Evolutionary conservation across 2,888 invertebrate genomes (phyloP).

Genomic region (Ochropleura plecta): DNA sequence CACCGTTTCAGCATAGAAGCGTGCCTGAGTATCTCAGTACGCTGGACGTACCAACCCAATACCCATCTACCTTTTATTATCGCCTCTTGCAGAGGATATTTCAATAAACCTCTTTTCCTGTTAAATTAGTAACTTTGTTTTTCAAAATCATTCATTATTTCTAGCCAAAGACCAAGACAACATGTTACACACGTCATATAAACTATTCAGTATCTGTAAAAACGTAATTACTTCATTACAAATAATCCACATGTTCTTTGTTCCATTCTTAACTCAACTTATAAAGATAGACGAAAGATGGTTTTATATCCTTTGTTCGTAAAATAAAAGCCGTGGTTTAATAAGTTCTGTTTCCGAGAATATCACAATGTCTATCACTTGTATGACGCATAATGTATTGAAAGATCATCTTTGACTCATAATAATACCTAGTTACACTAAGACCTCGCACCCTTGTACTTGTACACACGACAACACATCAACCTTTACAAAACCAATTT

Average conservation of each 20-base stretch:
- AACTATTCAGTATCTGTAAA: not conserved
- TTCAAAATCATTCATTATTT: not conserved
- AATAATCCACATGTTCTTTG: constrained; percentile 47
- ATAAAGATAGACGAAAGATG: constrained; percentile 12
- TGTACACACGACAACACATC: no score
- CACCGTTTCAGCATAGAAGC: no score
- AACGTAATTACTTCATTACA: not conserved
- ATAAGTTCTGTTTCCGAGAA: constrained; percentile 19
- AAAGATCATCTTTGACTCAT: constrained; percentile 1
- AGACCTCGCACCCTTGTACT: no score
- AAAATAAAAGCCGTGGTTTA: not conserved
- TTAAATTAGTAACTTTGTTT: not conserved
- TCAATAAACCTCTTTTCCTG: not conserved
- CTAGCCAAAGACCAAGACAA: not conserved
- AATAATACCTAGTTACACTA: no score
- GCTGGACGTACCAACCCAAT: no score
- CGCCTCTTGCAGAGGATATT: not conserved
- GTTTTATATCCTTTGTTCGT: constrained; percentile 22
- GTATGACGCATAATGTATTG: not conserved
- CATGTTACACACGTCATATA: not conserved
- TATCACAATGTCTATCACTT: not conserved
- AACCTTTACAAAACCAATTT: no score
- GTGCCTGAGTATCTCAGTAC: no score
- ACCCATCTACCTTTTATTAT: not conserved
- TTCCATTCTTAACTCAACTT: not conserved